Evolutionary conservation across 2,888 invertebrate species (phyloP), one percentile per base, ranked within the genome.

Genomic region (Catocala fraxini): DNA sequence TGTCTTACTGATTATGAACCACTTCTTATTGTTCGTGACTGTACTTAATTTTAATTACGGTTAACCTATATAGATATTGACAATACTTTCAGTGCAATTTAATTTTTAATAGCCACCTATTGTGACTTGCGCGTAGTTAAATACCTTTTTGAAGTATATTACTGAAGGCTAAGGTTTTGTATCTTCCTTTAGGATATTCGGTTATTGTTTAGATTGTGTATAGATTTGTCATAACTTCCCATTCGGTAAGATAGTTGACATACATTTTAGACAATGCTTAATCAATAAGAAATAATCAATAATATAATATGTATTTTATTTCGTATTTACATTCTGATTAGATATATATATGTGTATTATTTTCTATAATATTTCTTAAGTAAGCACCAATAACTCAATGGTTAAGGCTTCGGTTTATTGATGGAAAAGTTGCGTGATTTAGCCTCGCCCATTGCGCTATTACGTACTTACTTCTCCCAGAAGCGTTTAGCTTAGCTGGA

Each of bases 61-160:
- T 65, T 68, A 65, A 63, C 57, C 58, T 67, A 42, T 62, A 63
- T 69, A 74, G 71, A 66, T 79, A 66, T 59, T 75, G 81, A 79
- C 77, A 75, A 77, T 75, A 79, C 76, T 74, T 70, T 70, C 77
- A 75, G 81, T 79, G 79, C 77, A 79, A 79, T 79, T 73, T 77
- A 66, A 73, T 77, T 75, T 75, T 73, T 69, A 74, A 70, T 61
- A 75, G 59, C 79, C 65, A 73, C 68, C 57, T 71, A 66, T 65
- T 78, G 66, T 73, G 76, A 78, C 69, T 55, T 61, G 48, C 57
- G 55, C 64, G 65, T 76, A 68, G 68, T 64, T 63, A 59, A 63
- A 63, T 60, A 75, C 59, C 66, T 65, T 65, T 64, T 45, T 64
- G 60, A 58, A 67, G 52, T 63, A 59, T 65, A 66, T 68, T 62